Evolutionary conservation across 1,140 invertebrate genomes (phyloP), one percentile per base, ranked within the genome.

Genomic region (Bombus confusus): DNA sequence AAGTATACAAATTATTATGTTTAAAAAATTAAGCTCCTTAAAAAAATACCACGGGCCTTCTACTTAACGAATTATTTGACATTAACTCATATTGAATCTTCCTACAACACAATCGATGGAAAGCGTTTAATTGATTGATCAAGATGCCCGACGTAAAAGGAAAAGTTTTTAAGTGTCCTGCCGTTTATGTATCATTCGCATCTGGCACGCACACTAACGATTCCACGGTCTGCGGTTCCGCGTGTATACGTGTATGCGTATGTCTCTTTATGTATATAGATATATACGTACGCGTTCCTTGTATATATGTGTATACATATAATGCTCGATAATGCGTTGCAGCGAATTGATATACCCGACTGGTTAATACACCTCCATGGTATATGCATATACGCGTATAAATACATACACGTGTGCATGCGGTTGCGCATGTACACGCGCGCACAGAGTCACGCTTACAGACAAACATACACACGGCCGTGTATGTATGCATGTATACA

Each of bases 401-500:
- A 41, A 43, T 78, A 41, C 37, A 73, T 80, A 57, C 83, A 81
- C 83, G 71, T 62, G 83, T 64, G 57, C 78, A 73, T 72, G 71
- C 59, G 79, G 41, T 52, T 39, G 69, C 69, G 71, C 74, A 34
- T 25, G 62, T 59, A 34, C 75, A 43, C 82, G 75, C 68, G 69
- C 69, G 68, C 59, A 71, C 41, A 80, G 64, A 83, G 37, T 78
- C 77, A 72, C 76, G 57, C 43, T 83, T 85, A 64, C 83, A 85
- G 83, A 73, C 83, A 85, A 68, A 25, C 57, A 47, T 85, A 80
- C 83, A 74, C 87, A 68, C 86, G 81, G 64, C 12, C 77, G 72
- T 43, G 77, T 88, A 84, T 88, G 88, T 91, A 91, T 87, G 86
- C 83, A 86, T 89, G 91, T 87, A 93, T 86, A 86, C 87, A 92